Percentiles rank a stretch among this genome's conserved stretches.
These are phyloP conservation scores for Listronotus oregonensis DNA, from an alignment of 1,140 invertebrate species.

Conservation along the genomic window DNA sequence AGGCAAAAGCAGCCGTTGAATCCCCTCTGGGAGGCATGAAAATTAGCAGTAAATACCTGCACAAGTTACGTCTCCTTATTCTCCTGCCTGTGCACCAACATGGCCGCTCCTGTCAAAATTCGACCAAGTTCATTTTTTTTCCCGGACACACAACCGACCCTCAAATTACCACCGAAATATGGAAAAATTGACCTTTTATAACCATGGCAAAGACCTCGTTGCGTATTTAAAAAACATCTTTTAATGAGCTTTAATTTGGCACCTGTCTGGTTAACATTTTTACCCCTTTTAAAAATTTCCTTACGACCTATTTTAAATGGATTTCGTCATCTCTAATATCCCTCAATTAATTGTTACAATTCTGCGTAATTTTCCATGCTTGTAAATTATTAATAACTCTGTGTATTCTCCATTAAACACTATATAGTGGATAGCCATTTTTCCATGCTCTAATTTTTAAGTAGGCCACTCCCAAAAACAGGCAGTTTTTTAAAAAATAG, in stretches of 20 bases:
- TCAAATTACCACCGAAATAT: background rate
- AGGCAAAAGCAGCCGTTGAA: slow-evolving; percentile 90
- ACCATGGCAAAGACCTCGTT: background rate
- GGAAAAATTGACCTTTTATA: background rate
- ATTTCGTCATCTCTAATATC: slow-evolving; percentile 9
- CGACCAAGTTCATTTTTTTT: slow-evolving; percentile 31
- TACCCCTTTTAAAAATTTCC: background rate
- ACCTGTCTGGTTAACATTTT: slow-evolving; percentile 2
- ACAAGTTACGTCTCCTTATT: slow-evolving; percentile 43
- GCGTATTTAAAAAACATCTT: background rate
- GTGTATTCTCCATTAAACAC: background rate
- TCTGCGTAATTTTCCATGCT: background rate
- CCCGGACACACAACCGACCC: background rate
- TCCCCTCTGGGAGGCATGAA: slow-evolving; percentile 88
- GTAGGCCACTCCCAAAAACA: slow-evolving; percentile 30
- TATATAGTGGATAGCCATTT: slow-evolving; percentile 6
- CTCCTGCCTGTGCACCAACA: slow-evolving; percentile 35
- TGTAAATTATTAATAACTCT: background rate
- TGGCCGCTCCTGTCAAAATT: slow-evolving; percentile 38
- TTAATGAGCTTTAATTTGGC: background rate
- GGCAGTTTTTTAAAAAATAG: too few species aligned
- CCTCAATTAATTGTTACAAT: background rate
- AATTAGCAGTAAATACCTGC: slow-evolving; percentile 87
- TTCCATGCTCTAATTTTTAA: slow-evolving; percentile 32
- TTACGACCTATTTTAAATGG: slow-evolving; percentile 10